These are phyloP conservation scores for Carettochelys insculpta DNA, from an alignment of 2,113 vertebrate genomes.

Conservation along the genomic window DNA sequence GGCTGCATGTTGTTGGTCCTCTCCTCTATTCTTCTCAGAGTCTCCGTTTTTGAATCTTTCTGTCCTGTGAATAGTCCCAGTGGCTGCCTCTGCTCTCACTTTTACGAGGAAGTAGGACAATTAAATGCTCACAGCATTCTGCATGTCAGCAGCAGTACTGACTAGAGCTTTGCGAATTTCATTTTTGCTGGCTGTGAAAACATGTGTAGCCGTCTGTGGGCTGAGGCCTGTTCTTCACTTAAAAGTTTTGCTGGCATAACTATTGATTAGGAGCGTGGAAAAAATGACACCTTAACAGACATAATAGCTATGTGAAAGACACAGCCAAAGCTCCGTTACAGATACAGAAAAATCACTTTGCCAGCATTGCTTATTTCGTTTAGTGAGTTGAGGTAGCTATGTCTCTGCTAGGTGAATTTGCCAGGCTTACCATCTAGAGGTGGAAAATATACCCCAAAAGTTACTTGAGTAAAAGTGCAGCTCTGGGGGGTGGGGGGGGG, in stretches of 20 bases:
- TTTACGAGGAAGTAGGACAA: background rate
- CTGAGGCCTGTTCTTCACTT: background rate
- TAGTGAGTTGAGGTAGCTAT: no score
- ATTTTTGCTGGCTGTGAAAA: background rate
- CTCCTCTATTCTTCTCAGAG: background rate
- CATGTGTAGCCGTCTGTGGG: background rate
- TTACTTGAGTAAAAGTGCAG: no score
- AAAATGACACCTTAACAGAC: background rate
- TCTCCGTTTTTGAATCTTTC: background rate
- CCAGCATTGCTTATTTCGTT: background rate
- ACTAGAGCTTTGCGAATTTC: background rate
- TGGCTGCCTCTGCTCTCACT: background rate
- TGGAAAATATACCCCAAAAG: no score
- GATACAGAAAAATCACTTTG: background rate
- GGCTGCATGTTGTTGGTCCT: background rate
- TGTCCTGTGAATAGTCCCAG: background rate
- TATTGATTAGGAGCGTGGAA: background rate
- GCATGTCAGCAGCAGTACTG: background rate
- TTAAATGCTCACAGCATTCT: background rate
- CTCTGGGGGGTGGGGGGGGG: no score
- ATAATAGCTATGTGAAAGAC: background rate
- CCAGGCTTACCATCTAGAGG: no score
- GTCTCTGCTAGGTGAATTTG: no score
- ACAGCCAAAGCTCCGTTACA: background rate
- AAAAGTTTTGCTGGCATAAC: background rate